Evolutionary conservation across 35 echinoderm and acorn worm species (phyloP), one percentile per base, ranked within the genome.

Genomic region (Strongylocentrotus purpuratus): DNA sequence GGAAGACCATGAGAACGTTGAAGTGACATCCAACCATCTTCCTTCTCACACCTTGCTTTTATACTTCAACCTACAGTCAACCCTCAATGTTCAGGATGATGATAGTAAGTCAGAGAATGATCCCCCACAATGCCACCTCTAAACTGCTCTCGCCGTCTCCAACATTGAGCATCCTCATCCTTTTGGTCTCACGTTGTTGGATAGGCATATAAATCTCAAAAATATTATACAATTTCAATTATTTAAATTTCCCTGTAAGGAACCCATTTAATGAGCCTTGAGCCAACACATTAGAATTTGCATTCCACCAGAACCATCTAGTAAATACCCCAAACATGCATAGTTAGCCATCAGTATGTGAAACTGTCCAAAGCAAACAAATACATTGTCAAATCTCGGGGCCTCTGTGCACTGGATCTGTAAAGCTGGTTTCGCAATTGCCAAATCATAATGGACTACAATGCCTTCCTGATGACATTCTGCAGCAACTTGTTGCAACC

Each of bases 261-360:
- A 94, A 96, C 1, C 93, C 96, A 90, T 90, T 96, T 1, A 94
- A 32, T 90, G 96, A 96, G 1, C 94, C 93, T 88, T 86, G 33
- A 17, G 93, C 96, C 8, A 96, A 32, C 4, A 96, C 96, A 45
- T 71, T 1, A 96, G 94, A 28, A 94, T 96, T 45, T 90, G 70
- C 6, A 70, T 55, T 17, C 93, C 96, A 32, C 96, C 96, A 28
- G 94, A 96, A 31, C 33, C 96, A 12, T 86, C 88, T 15, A 96
- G 28, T 33, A 96, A 6, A 22, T 94, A 61, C 0, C 94, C 96
- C 5, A 96, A 8, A 10, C 46, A 46, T 33, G n/a, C 58, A 61
- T 94, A 94, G 33, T 87, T 94, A 0, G 86, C 32, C 93, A 94
- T 94, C n/a, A 46, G 1, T n/a, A 96, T 94, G 31, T 94, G 96